Conservation (phyloP, 2,797 vertebrate genomes). For the Aphelocoma californica region DNA sequence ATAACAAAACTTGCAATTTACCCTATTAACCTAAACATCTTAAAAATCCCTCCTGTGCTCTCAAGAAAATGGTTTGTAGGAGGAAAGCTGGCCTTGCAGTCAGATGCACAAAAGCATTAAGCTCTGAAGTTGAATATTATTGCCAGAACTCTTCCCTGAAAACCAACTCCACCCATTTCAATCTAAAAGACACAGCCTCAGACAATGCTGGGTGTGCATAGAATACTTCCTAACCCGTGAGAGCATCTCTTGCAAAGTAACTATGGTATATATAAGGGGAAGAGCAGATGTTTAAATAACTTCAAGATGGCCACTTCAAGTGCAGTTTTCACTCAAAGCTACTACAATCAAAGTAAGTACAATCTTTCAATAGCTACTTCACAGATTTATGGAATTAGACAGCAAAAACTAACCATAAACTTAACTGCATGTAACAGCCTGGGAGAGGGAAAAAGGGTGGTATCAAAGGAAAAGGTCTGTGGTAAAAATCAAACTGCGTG, state of each 20-base stretch:
- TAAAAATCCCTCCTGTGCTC: not conserved
- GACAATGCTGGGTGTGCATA: constrained; percentile 19
- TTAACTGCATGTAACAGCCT: not conserved
- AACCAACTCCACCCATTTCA: constrained; percentile 22
- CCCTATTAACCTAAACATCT: not conserved
- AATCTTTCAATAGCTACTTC: not conserved
- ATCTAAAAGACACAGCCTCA: not conserved
- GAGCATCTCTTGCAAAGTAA: not conserved
- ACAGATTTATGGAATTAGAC: not conserved
- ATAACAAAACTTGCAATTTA: constrained; percentile 14
- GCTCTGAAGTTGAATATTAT: not conserved
- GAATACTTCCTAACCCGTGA: not conserved
- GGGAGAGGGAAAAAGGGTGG: not conserved
- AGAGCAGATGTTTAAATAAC: not conserved
- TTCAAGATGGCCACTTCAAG: not conserved
- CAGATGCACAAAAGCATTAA: not conserved
- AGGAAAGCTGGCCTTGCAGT: not conserved
- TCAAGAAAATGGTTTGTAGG: not conserved
- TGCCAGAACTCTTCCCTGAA: constrained; percentile 5
- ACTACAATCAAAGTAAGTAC: not conserved
- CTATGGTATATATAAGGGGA: not conserved
- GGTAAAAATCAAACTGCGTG: not conserved
- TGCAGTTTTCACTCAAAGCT: not conserved
- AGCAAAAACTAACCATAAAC: not conserved
- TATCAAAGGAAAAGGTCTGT: not conserved